Conservation (phyloP, 2,797 vertebrate genomes). For the Gorsachius magnificus region DNA sequence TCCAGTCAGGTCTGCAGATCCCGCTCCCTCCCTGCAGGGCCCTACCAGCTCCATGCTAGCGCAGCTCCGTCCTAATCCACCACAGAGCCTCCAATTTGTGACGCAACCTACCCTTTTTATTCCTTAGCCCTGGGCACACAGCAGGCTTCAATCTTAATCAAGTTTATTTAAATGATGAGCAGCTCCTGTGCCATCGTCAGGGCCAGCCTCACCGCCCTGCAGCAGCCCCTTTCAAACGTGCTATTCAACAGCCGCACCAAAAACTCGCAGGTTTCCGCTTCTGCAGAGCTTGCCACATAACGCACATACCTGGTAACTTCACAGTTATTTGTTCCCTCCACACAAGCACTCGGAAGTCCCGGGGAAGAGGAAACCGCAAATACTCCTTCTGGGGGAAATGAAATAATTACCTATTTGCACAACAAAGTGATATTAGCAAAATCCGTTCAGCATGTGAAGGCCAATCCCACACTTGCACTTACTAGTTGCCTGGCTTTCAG, state of each 20-base stretch:
- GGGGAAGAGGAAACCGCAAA: slow-evolving; percentile 36
- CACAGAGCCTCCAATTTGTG: not conserved
- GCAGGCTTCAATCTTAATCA: not conserved
- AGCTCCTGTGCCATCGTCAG: not conserved
- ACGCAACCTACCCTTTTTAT: not conserved
- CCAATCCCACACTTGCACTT: not conserved
- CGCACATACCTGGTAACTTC: not conserved
- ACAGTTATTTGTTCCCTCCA: not conserved
- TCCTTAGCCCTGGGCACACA: not conserved
- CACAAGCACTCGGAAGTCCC: not conserved
- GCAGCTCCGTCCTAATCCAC: not conserved
- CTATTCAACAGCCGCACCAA: not conserved
- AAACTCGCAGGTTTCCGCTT: not conserved
- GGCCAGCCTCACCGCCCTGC: not conserved
- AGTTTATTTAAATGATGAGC: not conserved
- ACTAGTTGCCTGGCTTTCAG: not conserved
- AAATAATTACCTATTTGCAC: slow-evolving; percentile 50
- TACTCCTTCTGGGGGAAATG: slow-evolving; percentile 19
- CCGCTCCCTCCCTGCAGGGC: not conserved
- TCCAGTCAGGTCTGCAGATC: not conserved
- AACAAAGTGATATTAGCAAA: slow-evolving; percentile 38
- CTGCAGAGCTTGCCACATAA: not conserved
- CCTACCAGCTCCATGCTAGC: not conserved
- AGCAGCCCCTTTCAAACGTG: not conserved
- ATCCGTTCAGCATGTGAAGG: slow-evolving; percentile 22